Conservation (phyloP, 2,797 vertebrate genomes). For the Denticeps clupeoides region DNA sequence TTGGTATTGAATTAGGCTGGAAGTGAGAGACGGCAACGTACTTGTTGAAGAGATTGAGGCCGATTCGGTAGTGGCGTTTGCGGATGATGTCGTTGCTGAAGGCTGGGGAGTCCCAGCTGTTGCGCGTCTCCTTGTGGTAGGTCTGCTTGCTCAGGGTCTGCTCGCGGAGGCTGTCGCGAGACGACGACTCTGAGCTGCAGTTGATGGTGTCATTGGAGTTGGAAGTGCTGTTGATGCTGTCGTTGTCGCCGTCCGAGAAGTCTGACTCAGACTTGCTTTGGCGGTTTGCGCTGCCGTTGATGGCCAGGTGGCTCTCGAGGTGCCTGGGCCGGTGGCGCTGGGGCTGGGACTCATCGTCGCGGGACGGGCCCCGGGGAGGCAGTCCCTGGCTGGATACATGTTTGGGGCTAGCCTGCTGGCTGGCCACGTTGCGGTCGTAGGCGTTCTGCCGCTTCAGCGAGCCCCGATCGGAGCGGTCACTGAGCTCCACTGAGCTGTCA, state of each 20-base stretch:
- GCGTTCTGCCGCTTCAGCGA: conserved; percentile 77
- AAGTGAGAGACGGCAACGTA: too few species aligned
- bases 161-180: conserved; percentile 86
- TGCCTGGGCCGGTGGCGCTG: conserved; percentile 63
- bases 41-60: conserved; percentile 98
- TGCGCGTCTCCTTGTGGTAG: conserved; percentile 93
- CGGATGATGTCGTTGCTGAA: conserved; percentile 95
- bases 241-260: conserved; percentile 92
- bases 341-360: conserved; percentile 69
- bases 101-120: conserved; percentile 96
- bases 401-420: conserved; percentile 83
- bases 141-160: conserved; percentile 95
- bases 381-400: conserved; percentile 61
- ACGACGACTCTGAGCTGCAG: conserved; percentile 93
- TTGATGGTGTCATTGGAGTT: conserved; percentile 97
- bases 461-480: conserved; percentile 83
- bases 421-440: conserved; percentile 62
- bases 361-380: conserved; percentile 63
- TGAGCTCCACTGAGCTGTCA: conserved; percentile 89
- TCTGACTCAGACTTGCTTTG: conserved; percentile 96
- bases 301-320: conserved; percentile 80
- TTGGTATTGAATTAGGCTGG: too few species aligned
- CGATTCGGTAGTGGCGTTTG: conserved; percentile 92
- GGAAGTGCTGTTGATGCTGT: conserved; percentile 96
- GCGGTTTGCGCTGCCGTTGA: conserved; percentile 82